Base-by-base conservation (phyloP, 2,888 invertebrate species). In the Alviniconcha strummeri region DNA sequence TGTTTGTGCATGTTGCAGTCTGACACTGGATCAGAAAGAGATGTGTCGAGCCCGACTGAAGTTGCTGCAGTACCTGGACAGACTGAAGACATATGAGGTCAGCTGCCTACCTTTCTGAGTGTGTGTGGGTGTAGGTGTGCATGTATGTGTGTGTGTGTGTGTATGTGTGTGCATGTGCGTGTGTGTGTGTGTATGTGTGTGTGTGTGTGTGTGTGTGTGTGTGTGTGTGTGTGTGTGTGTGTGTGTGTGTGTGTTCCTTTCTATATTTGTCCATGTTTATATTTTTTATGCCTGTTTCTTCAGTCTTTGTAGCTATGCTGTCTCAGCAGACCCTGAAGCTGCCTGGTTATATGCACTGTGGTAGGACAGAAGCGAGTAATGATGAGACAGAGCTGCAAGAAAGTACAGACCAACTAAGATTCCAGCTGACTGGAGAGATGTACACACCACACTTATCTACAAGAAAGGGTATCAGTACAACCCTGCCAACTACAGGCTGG, bases 61-160 rank as follows among this genome's bases (percentile, higher is more conserved):
- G 85, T 95, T 97, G 92, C 93, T 96, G 69, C 95, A 95, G 91
- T 96, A 96, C 91, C 94, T 95, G 88, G 96, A 96, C 91, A 95
- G 96, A 86, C 94, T 97, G n/a, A 94, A 95, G 85, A 95, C 96
- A 0, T 97, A 97, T 90, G 96, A 93, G 90, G 96, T 96, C 89
- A 81, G 87, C 78, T 54, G 6, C 55, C 52, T 9, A 17, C 19
- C 11, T 19, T 9, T 8, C 13, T 52, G 54, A 80, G 13, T 8
- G 55, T 36, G 36, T 36, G 36, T 36, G 36, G 36, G 36, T 36
- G 36, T 36, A 36, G 36, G 36, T 69, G 60, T 17, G 15, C 36
- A 15, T 54, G 56, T 75, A 11, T 64, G 64, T 64, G 64, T 17
- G 71, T 36, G 69, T 11, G 60, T 74, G 75, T 13, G 75, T 55